These are phyloP conservation scores for Perodicticus potto DNA, from an alignment of 2,797 vertebrate species.

Conservation along the genomic window DNA sequence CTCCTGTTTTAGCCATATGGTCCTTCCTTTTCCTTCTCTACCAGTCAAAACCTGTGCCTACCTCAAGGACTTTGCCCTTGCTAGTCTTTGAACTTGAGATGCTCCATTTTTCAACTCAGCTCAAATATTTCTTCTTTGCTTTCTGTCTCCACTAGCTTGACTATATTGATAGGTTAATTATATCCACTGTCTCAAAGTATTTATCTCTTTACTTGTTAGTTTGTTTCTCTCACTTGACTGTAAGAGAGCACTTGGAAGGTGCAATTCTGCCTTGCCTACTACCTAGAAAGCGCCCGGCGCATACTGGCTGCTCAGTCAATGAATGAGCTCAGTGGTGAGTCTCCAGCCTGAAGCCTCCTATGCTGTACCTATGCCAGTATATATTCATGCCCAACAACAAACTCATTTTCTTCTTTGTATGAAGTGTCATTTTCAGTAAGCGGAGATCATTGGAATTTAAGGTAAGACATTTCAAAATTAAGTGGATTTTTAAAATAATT, in stretches of 20 bases:
- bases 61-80: neutral
- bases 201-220: neutral
- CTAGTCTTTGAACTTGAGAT: neutral
- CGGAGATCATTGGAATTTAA: slow-evolving; percentile 58
- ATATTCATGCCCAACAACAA: neutral
- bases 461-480: slow-evolving; percentile 20
- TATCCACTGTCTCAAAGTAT: neutral
- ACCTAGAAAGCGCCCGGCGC: neutral
- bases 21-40: neutral
- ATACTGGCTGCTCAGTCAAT: neutral
- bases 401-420: neutral
- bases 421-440: slow-evolving; percentile 10
- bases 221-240: neutral
- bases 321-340: neutral
- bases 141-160: neutral
- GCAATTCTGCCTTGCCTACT: neutral
- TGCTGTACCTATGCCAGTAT: neutral
- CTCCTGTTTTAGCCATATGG: neutral
- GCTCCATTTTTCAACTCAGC: neutral
- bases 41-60: neutral
- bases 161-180: neutral
- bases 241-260: neutral
- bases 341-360: neutral
- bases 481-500: slow-evolving; percentile 40
- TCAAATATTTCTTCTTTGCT: neutral